A percentile compares a stretch with the other conserved stretches of the same genome.
phyloP scores from a whole-genome alignment of 2,113 vertebrate genomes.

The Tupaia chinensis region DNA sequence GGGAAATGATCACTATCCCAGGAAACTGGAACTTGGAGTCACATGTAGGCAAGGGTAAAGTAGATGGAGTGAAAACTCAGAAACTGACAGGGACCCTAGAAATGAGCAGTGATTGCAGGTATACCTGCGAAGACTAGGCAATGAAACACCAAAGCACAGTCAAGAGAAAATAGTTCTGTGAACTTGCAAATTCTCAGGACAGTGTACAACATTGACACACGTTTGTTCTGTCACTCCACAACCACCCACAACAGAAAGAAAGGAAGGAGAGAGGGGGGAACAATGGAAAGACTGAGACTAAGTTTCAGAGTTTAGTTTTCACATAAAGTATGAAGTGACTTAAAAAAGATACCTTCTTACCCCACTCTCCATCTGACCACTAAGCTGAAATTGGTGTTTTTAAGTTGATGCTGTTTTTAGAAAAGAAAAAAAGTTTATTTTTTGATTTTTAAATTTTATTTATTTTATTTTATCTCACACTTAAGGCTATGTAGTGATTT shows the following conservation, averaged over 20 bases:
- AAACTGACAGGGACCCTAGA: not conserved
- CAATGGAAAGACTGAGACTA: not conserved
- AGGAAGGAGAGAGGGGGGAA: not conserved
- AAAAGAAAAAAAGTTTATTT: not conserved
- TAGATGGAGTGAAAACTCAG: not conserved
- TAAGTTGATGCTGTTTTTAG: not conserved
- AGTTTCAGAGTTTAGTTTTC: not conserved
- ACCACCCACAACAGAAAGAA: not conserved
- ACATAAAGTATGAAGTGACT: not conserved
- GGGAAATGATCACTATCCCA: not conserved
- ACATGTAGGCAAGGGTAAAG: not conserved
- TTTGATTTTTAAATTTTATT: not conserved
- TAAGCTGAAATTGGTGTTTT: not conserved
- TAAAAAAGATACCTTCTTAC: not conserved
- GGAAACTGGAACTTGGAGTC: not conserved
- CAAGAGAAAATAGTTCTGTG: not conserved
- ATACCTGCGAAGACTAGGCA: not conserved
- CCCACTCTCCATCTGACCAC: fast-evolving
- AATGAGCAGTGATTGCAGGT: not conserved
- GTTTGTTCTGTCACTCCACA: not conserved
- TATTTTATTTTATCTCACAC: not conserved
- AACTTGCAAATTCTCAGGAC: not conserved
- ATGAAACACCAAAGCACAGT: not conserved
- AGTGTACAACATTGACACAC: not conserved
- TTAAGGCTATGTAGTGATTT: not conserved